phyloP scores from a whole-genome alignment of 2,888 invertebrate genomes.

The Sericinus montela region DNA sequence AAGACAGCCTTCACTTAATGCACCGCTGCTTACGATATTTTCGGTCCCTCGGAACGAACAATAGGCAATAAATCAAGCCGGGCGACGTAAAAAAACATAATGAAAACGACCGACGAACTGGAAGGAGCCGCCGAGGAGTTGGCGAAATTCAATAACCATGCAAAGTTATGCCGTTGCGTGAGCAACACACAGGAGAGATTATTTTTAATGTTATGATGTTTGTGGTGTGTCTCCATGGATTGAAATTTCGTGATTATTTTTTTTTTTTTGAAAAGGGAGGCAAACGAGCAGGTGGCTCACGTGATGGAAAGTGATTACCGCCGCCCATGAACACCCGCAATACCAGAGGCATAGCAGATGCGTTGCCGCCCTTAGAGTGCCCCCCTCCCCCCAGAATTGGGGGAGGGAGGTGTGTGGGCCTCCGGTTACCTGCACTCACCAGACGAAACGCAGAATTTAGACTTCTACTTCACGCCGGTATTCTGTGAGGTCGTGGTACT shows the following conservation, averaged over 20 bases:
- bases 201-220: not conserved
- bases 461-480: no score
- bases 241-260: not conserved
- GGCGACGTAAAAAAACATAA: constrained; percentile 5
- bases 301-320: no score
- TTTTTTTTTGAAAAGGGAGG: no score
- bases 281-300: no score
- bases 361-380: no score
- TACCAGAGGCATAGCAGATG: no score
- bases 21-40: not conserved
- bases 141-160: constrained; percentile 11
- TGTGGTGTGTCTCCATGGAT: not conserved
- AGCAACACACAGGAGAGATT: not conserved
- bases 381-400: no score
- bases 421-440: no score
- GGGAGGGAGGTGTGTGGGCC: no score
- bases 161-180: constrained; percentile 3
- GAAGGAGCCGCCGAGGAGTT: constrained; percentile 3
- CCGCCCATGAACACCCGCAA: no score
- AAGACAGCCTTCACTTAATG: not conserved
- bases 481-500: no score
- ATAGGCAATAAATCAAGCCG: constrained; percentile 9
- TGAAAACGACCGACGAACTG: constrained; percentile 6
- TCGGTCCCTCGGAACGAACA: constrained; percentile 7
- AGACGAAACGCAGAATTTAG: no score